Conservation (phyloP, 2,888 invertebrate genomes). For the Drosophila niveifrons region DNA sequence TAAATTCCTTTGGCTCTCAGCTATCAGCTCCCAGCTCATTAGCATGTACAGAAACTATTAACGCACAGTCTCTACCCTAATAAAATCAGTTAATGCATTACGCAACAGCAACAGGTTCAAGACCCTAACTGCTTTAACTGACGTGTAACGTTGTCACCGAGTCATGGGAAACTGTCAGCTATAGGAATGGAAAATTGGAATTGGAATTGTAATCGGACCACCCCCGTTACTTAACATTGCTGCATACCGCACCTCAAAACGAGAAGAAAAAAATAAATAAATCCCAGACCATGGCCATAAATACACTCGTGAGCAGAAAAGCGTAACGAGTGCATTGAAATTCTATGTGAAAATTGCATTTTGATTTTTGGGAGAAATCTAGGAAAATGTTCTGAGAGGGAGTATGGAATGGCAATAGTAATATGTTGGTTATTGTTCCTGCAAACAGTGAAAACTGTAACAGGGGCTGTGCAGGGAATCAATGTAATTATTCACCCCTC, state of each 20-base stretch:
- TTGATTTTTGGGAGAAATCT: slow-evolving; percentile 35
- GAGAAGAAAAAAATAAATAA: slow-evolving; percentile 2
- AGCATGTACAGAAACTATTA: slow-evolving; percentile 54
- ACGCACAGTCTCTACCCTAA: slow-evolving; percentile 54
- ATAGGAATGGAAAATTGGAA: slow-evolving; percentile 7
- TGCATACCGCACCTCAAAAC: slow-evolving; percentile 58
- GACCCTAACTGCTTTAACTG: slow-evolving; percentile 34
- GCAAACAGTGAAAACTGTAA: slow-evolving; percentile 16
- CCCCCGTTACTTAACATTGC: slow-evolving; percentile 46
- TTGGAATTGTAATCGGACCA: slow-evolving; percentile 22
- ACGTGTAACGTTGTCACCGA: slow-evolving; percentile 49
- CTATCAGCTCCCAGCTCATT: slow-evolving; percentile 46
- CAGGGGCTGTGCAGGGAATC: slow-evolving; percentile 49
- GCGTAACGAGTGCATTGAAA: slow-evolving; percentile 69
- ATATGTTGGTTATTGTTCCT: neutral
- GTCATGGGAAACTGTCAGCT: slow-evolving; percentile 67
- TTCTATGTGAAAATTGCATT: slow-evolving; percentile 63
- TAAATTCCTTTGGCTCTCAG: neutral
- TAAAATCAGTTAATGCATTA: slow-evolving; percentile 68
- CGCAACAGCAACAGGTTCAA: slow-evolving; percentile 71
- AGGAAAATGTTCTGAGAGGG: slow-evolving; percentile 36
- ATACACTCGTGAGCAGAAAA: slow-evolving; percentile 41
- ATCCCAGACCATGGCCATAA: slow-evolving; percentile 40
- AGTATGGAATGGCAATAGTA: slow-evolving; percentile 25
- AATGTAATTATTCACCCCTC: slow-evolving; percentile 77